phyloP scores from a whole-genome alignment of 1,140 invertebrate species.

The Cecropterus lyciades region DNA sequence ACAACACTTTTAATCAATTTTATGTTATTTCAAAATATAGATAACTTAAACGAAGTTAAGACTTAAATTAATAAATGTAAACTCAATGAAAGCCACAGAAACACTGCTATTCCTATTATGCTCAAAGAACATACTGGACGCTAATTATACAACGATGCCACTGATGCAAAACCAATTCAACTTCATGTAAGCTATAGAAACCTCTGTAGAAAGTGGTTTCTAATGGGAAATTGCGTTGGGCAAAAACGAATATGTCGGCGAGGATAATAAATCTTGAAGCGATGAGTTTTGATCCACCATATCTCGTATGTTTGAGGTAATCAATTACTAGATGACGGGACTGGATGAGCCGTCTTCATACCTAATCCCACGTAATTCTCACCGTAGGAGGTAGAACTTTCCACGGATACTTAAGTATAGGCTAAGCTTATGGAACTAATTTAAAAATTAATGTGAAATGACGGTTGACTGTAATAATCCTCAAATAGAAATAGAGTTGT shows the following conservation, averaged over 20 bases:
- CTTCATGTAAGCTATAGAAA: slow-evolving; percentile 28
- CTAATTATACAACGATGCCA: slow-evolving; percentile 27
- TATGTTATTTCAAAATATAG: no score
- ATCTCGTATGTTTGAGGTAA: neutral
- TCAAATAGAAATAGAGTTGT: no score
- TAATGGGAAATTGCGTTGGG: slow-evolving; percentile 22
- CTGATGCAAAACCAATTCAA: slow-evolving; percentile 26
- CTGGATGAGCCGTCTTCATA: no score
- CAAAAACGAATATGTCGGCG: slow-evolving; percentile 18
- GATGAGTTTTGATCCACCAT: slow-evolving; percentile 19
- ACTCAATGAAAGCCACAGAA: slow-evolving; percentile 17
- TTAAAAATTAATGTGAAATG: no score
- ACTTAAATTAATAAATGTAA: slow-evolving; percentile 1
- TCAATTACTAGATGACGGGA: no score
- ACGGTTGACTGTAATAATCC: no score
- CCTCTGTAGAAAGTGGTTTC: slow-evolving; percentile 30
- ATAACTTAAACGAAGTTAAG: no score
- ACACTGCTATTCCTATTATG: slow-evolving; percentile 25
- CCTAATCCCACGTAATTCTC: no score
- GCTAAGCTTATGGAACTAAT: no score
- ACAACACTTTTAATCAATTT: neutral
- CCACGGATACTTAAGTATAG: no score
- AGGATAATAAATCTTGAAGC: slow-evolving; percentile 33
- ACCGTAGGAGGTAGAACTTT: no score
- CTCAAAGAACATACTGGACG: slow-evolving; percentile 18